These are phyloP conservation scores for Pardalotus punctatus DNA, from an alignment of 2,113 vertebrate species.

Conservation along the genomic window DNA sequence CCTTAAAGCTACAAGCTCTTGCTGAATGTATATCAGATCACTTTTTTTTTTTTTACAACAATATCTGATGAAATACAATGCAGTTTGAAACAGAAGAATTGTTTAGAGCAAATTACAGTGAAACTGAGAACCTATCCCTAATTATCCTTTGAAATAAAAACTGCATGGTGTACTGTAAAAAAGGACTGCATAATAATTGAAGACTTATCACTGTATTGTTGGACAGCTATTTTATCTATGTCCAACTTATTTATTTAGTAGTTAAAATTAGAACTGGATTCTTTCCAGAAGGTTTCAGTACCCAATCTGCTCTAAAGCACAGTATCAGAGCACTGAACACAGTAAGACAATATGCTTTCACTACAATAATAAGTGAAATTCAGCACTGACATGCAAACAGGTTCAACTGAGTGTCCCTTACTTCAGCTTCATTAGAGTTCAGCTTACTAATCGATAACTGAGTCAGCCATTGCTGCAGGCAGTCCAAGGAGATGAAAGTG, in stretches of 20 bases:
- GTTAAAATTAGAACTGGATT: conserved; percentile 14
- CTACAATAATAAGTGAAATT: conserved; percentile 4
- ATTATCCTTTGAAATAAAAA: conserved; percentile 18
- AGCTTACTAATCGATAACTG: not conserved
- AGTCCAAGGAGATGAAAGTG: not conserved
- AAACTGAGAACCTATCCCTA: not conserved
- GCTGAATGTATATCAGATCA: not conserved
- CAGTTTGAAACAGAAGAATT: not conserved
- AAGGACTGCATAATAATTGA: not conserved
- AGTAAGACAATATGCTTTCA: conserved; percentile 21
- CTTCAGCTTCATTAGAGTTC: conserved; percentile 17
- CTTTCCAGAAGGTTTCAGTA: conserved; percentile 8
- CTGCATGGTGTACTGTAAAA: not conserved
- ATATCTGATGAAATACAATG: not conserved
- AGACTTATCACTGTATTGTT: not conserved
- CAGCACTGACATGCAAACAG: not conserved
- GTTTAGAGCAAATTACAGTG: not conserved
- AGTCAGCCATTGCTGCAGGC: conserved; percentile 1
- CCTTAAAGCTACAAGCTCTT: not conserved
- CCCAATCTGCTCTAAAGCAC: not conserved
- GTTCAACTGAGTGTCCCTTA: not conserved
- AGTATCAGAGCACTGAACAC: not conserved
- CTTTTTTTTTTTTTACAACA: not conserved
- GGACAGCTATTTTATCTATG: not conserved
- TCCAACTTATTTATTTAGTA: not conserved